Evolutionary conservation across 2,888 invertebrate species (phyloP).

Genomic region (Trachelus stipa): DNA sequence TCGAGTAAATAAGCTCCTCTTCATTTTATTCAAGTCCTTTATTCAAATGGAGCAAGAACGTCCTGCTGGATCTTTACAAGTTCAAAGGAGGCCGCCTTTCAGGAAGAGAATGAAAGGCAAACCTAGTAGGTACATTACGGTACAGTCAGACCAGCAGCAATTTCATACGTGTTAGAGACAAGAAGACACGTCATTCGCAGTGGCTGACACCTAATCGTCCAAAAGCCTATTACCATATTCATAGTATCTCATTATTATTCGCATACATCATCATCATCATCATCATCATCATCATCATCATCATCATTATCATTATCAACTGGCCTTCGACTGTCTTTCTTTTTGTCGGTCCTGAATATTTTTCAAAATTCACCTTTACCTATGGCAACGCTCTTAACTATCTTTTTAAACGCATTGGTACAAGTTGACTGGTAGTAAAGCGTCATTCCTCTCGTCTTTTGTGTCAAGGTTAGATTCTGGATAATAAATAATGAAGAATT

Average conservation of each 20-base stretch:
- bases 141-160: slow-evolving; percentile 26
- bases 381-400: neutral
- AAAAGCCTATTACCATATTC: slow-evolving; percentile 49
- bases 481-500: neutral
- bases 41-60: neutral
- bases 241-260: slow-evolving; percentile 41
- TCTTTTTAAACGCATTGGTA: neutral
- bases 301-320: slow-evolving; percentile 17
- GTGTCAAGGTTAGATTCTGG: neutral
- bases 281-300: neutral
- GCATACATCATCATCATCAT: slow-evolving; percentile 31
- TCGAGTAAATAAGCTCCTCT: neutral
- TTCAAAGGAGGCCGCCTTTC: neutral
- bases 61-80: neutral
- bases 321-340: neutral
- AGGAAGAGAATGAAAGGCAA: neutral
- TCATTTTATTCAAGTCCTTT: neutral
- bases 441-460: neutral
- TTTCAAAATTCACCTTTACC: neutral
- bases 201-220: slow-evolving; percentile 41
- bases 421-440: neutral
- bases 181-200: slow-evolving; percentile 34
- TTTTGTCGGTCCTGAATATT: neutral
- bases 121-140: neutral
- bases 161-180: slow-evolving; percentile 34